Conservation (phyloP, 2,113 vertebrate species). For the Copsychus sechellarum region DNA sequence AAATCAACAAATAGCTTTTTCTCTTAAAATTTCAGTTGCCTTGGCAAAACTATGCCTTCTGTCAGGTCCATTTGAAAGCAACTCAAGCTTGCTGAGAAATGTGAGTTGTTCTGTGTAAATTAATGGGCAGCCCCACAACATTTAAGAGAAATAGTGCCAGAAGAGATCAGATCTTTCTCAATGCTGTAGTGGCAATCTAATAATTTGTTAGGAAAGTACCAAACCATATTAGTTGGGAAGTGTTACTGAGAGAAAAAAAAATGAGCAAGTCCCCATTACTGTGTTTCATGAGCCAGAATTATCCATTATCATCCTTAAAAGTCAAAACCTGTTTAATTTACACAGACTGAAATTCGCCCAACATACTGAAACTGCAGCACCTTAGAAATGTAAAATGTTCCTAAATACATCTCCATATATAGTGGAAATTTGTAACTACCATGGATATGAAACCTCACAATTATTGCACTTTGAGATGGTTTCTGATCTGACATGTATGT, state of each 20-base stretch:
- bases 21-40: neutral
- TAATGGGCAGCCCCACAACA: neutral
- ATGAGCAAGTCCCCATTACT: neutral
- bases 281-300: neutral
- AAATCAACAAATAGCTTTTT: neutral
- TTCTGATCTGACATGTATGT: accelerated
- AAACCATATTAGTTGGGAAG: neutral
- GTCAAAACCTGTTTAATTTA: neutral
- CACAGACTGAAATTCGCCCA: neutral
- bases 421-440: neutral
- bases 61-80: neutral
- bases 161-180: neutral
- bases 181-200: neutral
- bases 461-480: neutral
- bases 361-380: neutral
- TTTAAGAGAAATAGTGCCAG: neutral
- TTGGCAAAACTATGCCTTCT: neutral
- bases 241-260: neutral
- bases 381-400: neutral
- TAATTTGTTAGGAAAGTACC: neutral
- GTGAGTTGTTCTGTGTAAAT: neutral
- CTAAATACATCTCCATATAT: neutral
- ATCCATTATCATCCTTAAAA: neutral
- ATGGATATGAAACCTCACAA: neutral
- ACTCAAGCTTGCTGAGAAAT: neutral